phyloP scores from a whole-genome alignment of 2,888 invertebrate species.

The Acrobasis consociella region DNA sequence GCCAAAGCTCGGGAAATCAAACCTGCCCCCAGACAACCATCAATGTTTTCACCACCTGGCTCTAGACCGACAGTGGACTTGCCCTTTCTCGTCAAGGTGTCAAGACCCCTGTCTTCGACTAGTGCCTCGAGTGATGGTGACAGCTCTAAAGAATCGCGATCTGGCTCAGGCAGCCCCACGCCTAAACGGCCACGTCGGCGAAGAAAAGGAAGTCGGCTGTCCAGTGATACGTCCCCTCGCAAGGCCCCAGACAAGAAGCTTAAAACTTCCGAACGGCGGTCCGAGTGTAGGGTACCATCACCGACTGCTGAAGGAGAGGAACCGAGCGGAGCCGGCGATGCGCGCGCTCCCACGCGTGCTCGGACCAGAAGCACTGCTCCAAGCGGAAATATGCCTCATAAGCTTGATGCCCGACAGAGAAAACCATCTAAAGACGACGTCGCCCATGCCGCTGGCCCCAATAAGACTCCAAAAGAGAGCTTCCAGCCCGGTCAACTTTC shows the following conservation, averaged over 20 bases:
- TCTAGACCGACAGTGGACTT: constrained; percentile 84
- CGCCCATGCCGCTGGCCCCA: constrained; percentile 58
- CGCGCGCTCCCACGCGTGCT: constrained; percentile 83
- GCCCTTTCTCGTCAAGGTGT: constrained; percentile 92
- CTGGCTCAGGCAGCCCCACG: constrained; percentile 67
- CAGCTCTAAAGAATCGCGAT: constrained; percentile 68
- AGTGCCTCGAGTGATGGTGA: constrained; percentile 85
- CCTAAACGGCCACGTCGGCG: constrained; percentile 72
- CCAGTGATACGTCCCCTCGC: constrained; percentile 71
- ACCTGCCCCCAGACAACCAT: constrained; percentile 58
- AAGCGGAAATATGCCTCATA: constrained; percentile 86
- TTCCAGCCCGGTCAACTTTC: constrained; percentile 83
- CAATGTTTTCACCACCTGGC: constrained; percentile 74
- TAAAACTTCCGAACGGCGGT: constrained; percentile 92
- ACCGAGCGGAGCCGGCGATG: constrained; percentile 77
- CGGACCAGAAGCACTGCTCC: constrained; percentile 86
- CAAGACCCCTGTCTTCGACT: constrained; percentile 85
- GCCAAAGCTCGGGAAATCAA: constrained; percentile 74
- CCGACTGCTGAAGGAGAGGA: constrained; percentile 90
- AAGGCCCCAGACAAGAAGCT: constrained; percentile 91
- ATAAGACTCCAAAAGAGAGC: constrained; percentile 82
- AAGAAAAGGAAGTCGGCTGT: constrained; percentile 65
- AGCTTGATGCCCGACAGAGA: constrained; percentile 80
- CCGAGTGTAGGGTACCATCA: constrained; percentile 87
- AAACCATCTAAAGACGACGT: constrained; percentile 73